A percentile compares a stretch with the other conserved stretches of the same genome.
These are phyloP conservation scores for Nothocercus nigrocapillus DNA, from an alignment of 2,113 vertebrate genomes.

Conservation along the genomic window DNA sequence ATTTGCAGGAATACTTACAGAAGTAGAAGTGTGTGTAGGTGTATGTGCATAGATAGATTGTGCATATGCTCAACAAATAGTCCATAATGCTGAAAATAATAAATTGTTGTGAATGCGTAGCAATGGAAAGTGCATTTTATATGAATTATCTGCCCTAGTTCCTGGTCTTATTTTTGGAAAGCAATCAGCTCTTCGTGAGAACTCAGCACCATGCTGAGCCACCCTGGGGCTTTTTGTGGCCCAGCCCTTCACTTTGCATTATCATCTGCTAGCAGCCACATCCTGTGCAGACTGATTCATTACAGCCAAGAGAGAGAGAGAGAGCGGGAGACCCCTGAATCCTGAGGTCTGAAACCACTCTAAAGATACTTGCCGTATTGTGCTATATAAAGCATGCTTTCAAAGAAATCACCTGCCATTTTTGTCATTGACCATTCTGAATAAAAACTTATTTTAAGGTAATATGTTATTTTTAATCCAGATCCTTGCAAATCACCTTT, in stretches of 20 bases:
- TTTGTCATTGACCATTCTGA: background rate
- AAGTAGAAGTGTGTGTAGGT: background rate
- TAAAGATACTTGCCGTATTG: background rate
- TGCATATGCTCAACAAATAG: slow-evolving; percentile 6
- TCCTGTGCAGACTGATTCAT: slow-evolving; percentile 69
- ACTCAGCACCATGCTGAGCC: slow-evolving; percentile 61
- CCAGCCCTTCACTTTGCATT: slow-evolving; percentile 72
- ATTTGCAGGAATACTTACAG: background rate
- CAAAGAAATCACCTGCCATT: background rate
- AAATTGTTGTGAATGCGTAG: slow-evolving; percentile 28
- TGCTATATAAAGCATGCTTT: background rate
- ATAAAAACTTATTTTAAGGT: background rate
- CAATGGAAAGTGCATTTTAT: slow-evolving; percentile 62
- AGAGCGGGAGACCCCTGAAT: slow-evolving; percentile 50
- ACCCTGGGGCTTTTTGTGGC: slow-evolving; percentile 70
- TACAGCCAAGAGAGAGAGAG: slow-evolving; percentile 26
- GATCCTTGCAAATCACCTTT: background rate
- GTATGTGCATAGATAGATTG: background rate
- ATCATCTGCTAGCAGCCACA: slow-evolving; percentile 73
- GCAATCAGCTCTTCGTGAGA: slow-evolving; percentile 73
- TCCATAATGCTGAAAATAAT: slow-evolving; percentile 28
- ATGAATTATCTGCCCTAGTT: slow-evolving; percentile 68
- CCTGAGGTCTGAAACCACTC: slow-evolving; percentile 19
- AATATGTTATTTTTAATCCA: background rate
- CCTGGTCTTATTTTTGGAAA: slow-evolving; percentile 73